Evolutionary conservation across 64 coral and sea anemone genomes (phyloP), one percentile per base, ranked within the genome.

Genomic region (Anthopleura sola): DNA sequence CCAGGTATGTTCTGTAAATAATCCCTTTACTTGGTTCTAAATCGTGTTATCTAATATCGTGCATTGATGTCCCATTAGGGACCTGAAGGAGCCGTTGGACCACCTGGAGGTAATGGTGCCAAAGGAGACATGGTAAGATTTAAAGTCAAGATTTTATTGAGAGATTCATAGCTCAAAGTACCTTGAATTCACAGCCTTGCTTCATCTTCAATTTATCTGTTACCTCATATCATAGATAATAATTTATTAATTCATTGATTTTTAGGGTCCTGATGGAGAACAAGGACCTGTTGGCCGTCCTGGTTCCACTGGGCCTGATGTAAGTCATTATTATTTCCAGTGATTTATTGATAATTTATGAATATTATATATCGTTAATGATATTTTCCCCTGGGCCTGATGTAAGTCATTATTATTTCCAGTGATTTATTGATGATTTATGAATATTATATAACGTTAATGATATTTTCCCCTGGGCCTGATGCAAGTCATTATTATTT

Each of bases 261-360:
- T 83, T 36, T 37, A 83, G 82, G 82, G 82, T 37, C 0, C 50
- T 37, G 82, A 83, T 36, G 82, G 82, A 54, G 82, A 83, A 19
- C 49, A 54, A 83, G 82, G 82, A 38, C 49, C 48, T 17, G 8
- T 38, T 23, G 82, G 82, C 15, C 50, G 28, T 7, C 82, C 21
- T 13, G 82, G 82, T 21, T 1, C 82, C 23, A 0, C 82, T 32
- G 82, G 82, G 55, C 82, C 82, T 83, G 55, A 83, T 49, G 82
- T 83, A 17, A 83, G 82, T 71, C 9, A 36, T 32, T 3, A 11
- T 16, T 37, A 19, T 48, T 13, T 23, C 0, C 24, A 46, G 6
- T 7, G 7, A 37, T 47, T 78, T 29, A 20, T 39, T 28, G 11
- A 78, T 46, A n/a, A n/a, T n/a, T n/a, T n/a, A n/a, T n/a, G n/a